These are phyloP conservation scores for Rafetus swinhoei DNA, from an alignment of 2,113 vertebrate genomes.

Conservation along the genomic window DNA sequence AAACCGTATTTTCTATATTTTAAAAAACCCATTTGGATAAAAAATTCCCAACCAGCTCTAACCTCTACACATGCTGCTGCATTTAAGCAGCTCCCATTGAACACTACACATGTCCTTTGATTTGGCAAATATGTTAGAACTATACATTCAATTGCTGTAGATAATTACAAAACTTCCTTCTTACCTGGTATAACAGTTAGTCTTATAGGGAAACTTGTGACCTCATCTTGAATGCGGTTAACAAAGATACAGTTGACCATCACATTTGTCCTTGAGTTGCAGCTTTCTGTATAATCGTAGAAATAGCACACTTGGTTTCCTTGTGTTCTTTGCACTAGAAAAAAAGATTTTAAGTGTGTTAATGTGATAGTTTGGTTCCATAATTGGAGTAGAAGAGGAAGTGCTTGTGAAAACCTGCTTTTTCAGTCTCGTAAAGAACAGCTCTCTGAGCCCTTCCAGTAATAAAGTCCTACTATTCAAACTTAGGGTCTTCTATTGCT, in stretches of 20 bases:
- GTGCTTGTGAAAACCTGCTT: neutral
- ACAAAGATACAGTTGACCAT: conserved; percentile 48
- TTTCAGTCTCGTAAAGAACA: neutral
- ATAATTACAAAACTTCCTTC: neutral
- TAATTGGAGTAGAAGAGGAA: neutral
- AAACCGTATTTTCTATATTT: neutral
- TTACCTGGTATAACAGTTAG: conserved; percentile 69
- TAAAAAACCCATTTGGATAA: neutral
- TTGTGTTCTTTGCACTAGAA: conserved; percentile 19
- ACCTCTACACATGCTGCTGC: rapidly evolving
- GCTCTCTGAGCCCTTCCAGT: neutral
- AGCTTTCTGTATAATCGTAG: neutral
- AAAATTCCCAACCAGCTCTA: neutral
- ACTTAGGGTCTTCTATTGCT: neutral
- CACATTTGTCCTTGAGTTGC: rapidly evolving
- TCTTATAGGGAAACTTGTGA: conserved; percentile 53
- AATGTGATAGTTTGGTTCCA: neutral
- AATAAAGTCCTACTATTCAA: neutral
- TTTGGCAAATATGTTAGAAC: neutral
- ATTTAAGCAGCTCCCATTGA: neutral
- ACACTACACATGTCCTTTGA: neutral
- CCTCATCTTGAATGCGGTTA: conserved; percentile 21
- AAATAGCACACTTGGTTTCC: conserved; percentile 63
- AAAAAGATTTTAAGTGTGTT: neutral
- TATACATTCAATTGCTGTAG: neutral